Conservation (phyloP, 2,888 invertebrate species). For the Aleiodes leptofemur region DNA sequence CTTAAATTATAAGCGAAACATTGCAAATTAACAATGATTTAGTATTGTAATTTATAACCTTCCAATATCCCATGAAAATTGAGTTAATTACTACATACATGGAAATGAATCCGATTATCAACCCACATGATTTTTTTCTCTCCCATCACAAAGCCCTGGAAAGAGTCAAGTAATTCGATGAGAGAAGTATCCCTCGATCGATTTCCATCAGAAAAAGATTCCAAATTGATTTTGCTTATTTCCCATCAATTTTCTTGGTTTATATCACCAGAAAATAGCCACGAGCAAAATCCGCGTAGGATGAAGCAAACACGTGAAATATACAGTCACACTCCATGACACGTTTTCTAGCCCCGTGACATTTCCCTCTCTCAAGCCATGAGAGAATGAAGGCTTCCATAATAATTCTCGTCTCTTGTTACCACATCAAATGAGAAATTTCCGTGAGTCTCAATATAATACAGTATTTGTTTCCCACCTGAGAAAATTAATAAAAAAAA, state of each 20-base stretch:
- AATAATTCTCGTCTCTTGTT: constrained; percentile 7
- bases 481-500: neutral
- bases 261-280: neutral
- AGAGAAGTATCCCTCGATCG: neutral
- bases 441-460: neutral
- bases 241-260: neutral
- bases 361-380: neutral
- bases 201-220: constrained; percentile 6
- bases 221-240: constrained; percentile 6
- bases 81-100: no score
- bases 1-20: no score
- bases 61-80: no score
- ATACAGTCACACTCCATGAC: constrained; percentile 30
- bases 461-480: neutral
- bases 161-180: constrained; percentile 2
- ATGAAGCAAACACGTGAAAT: constrained; percentile 30
- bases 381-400: constrained; percentile 5
- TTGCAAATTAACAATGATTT: no score
- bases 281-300: neutral
- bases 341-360: constrained; percentile 35
- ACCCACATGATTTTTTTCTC: constrained; percentile 3
- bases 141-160: no score
- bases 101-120: no score
- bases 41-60: no score
- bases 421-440: constrained; percentile 18